Percentiles rank a stretch among this genome's conserved stretches.
Conservation (phyloP, 2,888 invertebrate species). For the Tetrapedia diversipes region DNA sequence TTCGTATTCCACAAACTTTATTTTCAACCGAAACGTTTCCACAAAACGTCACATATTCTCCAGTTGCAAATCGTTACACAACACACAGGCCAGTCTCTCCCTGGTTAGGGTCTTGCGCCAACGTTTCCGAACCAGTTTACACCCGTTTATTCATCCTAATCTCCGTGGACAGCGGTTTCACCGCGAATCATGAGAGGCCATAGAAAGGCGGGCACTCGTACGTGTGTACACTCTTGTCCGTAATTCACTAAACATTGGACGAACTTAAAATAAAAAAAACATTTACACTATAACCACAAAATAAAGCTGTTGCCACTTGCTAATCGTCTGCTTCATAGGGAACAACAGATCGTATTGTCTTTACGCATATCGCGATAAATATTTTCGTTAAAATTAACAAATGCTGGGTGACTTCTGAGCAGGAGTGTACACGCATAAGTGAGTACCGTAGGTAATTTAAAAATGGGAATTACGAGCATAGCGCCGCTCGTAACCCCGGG, state of each 20-base stretch:
- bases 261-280: too few relatives aligned
- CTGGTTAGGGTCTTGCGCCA: not conserved
- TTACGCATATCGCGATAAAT: too few relatives aligned
- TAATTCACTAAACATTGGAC: too few relatives aligned
- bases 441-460: constrained; percentile 18
- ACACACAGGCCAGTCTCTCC: too few relatives aligned
- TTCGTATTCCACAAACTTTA: not conserved
- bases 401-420: too few relatives aligned
- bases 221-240: too few relatives aligned
- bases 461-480: constrained; percentile 49
- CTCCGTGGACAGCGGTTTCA: constrained; percentile 14
- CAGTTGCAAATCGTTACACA: not conserved
- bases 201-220: constrained; percentile 16
- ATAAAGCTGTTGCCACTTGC: too few relatives aligned
- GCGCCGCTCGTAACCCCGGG: constrained; percentile 53
- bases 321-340: too few relatives aligned
- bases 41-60: not conserved
- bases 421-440: constrained; percentile 10
- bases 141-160: constrained; percentile 19
- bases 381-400: too few relatives aligned
- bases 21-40: too few relatives aligned
- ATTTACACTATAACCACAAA: too few relatives aligned
- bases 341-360: too few relatives aligned
- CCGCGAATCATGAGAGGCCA: not conserved
- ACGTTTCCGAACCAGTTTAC: constrained; percentile 5